These are phyloP conservation scores for Lutjanus argentimaculatus DNA, from an alignment of 2,797 vertebrate genomes.

Conservation along the genomic window DNA sequence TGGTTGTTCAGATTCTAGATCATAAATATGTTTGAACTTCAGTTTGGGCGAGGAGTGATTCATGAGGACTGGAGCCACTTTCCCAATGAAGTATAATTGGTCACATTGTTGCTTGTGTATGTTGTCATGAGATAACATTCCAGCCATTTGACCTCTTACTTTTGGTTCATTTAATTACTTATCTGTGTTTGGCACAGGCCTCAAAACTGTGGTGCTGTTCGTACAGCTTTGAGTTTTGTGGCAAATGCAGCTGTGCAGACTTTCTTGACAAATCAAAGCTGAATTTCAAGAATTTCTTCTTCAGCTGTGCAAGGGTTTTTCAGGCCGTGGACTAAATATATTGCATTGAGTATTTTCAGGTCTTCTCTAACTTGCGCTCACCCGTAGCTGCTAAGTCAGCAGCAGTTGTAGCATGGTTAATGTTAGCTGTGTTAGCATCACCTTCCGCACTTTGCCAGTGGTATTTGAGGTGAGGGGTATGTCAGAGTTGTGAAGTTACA, in stretches of 20 bases:
- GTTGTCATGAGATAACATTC: slow-evolving; percentile 86
- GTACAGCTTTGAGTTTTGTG: slow-evolving; percentile 17
- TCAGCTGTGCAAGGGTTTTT: background rate
- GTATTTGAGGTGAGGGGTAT: too few relatives aligned
- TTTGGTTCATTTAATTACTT: slow-evolving; percentile 74
- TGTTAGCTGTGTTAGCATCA: too few relatives aligned
- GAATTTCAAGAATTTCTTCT: slow-evolving; percentile 34
- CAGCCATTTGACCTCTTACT: slow-evolving; percentile 79
- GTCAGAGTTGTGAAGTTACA: too few relatives aligned
- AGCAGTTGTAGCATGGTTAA: too few relatives aligned
- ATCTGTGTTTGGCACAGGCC: slow-evolving; percentile 58
- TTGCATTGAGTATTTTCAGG: too few relatives aligned
- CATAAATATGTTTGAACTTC: slow-evolving; percentile 72
- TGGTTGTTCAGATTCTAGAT: slow-evolving; percentile 56
- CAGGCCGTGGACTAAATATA: too few relatives aligned
- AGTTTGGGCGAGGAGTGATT: slow-evolving; percentile 64
- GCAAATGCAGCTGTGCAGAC: slow-evolving; percentile 21
- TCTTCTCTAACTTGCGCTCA: too few relatives aligned
- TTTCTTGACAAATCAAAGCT: slow-evolving; percentile 22
- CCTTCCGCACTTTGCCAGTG: too few relatives aligned
- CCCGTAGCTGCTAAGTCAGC: too few relatives aligned
- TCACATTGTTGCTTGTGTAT: slow-evolving; percentile 81
- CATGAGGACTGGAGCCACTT: slow-evolving; percentile 42
- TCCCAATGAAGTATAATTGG: slow-evolving; percentile 70
- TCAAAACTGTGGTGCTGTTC: slow-evolving; percentile 46